Evolutionary conservation across 2,113 vertebrate genomes (phyloP).

Genomic region (Hucho hucho): DNA sequence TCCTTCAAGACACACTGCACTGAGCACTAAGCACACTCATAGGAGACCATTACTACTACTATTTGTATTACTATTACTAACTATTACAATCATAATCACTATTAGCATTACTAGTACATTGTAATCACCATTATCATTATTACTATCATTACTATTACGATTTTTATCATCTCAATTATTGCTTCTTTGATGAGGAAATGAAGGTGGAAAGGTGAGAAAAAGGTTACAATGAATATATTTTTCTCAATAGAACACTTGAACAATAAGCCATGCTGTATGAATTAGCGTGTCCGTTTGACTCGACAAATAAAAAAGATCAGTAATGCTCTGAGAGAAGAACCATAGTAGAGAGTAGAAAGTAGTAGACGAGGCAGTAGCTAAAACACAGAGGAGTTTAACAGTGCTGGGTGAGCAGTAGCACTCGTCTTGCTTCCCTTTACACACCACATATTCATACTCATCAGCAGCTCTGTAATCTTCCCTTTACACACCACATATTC

Average conservation of each 20-base stretch:
- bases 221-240: no score
- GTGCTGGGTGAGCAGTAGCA: slow-evolving; percentile 25
- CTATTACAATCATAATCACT: background rate
- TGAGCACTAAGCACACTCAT: background rate
- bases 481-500: no score
- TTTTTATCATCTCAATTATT: background rate
- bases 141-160: background rate
- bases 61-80: background rate
- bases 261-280: no score
- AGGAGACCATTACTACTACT: background rate
- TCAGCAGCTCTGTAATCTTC: no score
- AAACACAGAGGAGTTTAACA: slow-evolving; percentile 17
- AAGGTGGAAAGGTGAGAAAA: no score
- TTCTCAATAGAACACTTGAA: no score
- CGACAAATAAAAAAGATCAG: background rate
- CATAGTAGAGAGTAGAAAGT: background rate
- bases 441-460: no score
- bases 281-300: no score
- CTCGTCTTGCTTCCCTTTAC: background rate
- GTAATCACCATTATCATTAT: slow-evolving; percentile 12
- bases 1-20: background rate
- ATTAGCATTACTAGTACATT: background rate
- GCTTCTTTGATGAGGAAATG: no score
- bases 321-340: slow-evolving; percentile 11
- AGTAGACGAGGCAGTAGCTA: background rate